These are phyloP conservation scores for Torymus auratus DNA, from an alignment of 2,888 invertebrate species.

Conservation along the genomic window DNA sequence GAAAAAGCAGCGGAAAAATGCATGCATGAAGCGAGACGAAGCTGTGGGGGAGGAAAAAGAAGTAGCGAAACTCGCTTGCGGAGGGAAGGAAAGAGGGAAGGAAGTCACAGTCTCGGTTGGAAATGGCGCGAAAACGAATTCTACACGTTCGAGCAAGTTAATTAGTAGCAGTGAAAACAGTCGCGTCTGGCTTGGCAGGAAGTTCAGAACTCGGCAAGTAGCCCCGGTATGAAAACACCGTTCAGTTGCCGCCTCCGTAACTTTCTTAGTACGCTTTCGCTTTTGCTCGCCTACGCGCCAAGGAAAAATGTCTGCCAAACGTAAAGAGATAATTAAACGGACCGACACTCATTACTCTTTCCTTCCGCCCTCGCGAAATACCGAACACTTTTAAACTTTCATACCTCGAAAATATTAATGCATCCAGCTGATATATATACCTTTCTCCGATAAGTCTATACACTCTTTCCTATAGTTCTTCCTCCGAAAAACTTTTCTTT, in stretches of 20 bases:
- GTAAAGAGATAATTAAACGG: conserved; percentile 53
- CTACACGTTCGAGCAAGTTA: conserved; percentile 56
- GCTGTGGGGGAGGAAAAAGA: conserved; percentile 1
- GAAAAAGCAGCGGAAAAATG: conserved; percentile 6
- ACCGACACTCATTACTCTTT: conserved; percentile 19
- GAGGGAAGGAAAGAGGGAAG: conserved; percentile 30
- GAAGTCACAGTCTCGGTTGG: not conserved
- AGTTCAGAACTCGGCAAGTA: conserved; percentile 33
- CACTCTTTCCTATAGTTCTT: too few species aligned
- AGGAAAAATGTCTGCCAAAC: conserved; percentile 53
- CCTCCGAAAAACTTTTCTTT: too few species aligned
- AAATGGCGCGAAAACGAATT: conserved; percentile 58
- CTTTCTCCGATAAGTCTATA: not conserved
- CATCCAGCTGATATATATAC: not conserved
- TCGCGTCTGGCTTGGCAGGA: conserved; percentile 40
- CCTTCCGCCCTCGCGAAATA: not conserved
- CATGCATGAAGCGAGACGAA: not conserved
- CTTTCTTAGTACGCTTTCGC: conserved; percentile 34
- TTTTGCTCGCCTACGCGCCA: not conserved
- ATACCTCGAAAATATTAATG: conserved; percentile 20
- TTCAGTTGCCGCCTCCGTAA: conserved; percentile 32
- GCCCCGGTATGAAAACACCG: conserved; percentile 44
- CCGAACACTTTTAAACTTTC: conserved; percentile 19
- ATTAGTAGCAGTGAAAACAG: conserved; percentile 53
- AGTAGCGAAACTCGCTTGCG: not conserved